Evolutionary conservation across 1,140 invertebrate species (phyloP).

Genomic region (Zaprionus gabonicus): DNA sequence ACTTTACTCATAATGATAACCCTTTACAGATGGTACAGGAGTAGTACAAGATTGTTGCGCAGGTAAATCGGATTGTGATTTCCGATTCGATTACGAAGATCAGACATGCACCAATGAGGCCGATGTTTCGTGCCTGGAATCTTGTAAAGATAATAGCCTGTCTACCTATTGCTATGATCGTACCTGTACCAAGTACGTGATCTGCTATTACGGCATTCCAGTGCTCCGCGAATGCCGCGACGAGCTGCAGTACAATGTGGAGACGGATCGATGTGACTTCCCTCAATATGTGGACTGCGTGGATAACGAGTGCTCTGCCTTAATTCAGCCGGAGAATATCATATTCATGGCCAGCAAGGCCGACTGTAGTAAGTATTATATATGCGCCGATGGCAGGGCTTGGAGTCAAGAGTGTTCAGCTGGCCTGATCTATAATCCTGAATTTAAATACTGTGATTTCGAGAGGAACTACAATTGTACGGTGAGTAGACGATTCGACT

Average conservation of each 20-base stretch:
- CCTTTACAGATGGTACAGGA: neutral
- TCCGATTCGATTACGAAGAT: conserved; percentile 42
- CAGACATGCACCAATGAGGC: conserved; percentile 27
- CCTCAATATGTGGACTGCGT: conserved; percentile 76
- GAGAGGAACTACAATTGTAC: conserved; percentile 14
- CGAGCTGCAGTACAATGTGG: conserved; percentile 68
- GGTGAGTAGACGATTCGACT: neutral
- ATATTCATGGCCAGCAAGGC: conserved; percentile 68
- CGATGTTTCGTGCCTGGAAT: conserved; percentile 37
- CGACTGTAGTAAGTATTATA: conserved; percentile 64
- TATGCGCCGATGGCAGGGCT: conserved; percentile 65
- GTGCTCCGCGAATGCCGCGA: conserved; percentile 69
- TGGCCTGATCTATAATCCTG: conserved; percentile 61
- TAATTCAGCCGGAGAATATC: conserved; percentile 53
- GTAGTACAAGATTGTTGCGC: neutral
- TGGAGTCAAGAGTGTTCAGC: conserved; percentile 57
- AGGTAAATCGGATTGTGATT: conserved; percentile 1
- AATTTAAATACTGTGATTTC: conserved; percentile 63
- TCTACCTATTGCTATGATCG: conserved; percentile 70
- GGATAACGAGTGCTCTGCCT: conserved; percentile 67
- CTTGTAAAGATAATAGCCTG: conserved; percentile 13
- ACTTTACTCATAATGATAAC: neutral
- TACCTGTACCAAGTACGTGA: conserved; percentile 77
- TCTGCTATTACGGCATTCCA: conserved; percentile 65
- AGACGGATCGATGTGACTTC: conserved; percentile 77